Evolutionary conservation across 2,113 vertebrate species (phyloP).

Genomic region (Genyomyrus donnyi): DNA sequence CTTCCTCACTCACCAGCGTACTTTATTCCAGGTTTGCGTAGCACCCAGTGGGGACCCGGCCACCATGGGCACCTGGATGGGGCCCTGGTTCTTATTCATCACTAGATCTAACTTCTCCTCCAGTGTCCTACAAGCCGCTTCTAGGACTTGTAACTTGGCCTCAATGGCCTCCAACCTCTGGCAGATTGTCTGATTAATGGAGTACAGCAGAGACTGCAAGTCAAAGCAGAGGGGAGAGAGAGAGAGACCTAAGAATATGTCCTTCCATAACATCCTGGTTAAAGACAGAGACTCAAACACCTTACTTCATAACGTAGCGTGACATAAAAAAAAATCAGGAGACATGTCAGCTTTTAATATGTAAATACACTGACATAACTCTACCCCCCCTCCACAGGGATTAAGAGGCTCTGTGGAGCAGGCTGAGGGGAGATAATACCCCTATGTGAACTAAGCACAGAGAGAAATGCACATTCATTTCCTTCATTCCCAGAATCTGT

Average conservation of each 20-base stretch:
- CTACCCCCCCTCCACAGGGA: background rate
- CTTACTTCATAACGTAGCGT: background rate
- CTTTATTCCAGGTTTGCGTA: constrained; percentile 98
- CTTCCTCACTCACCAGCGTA: constrained; percentile 75
- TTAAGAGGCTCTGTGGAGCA: constrained; percentile 11
- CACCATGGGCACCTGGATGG: constrained; percentile 96
- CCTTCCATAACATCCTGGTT: background rate
- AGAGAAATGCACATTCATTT: background rate
- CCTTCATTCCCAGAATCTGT: background rate
- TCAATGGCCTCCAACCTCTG: constrained; percentile 91
- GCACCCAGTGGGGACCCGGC: constrained; percentile 93
- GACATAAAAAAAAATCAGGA: background rate
- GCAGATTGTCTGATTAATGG: constrained; percentile 86
- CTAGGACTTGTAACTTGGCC: constrained; percentile 82
- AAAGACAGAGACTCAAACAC: background rate
- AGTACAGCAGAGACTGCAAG: constrained; percentile 76
- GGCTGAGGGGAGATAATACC: constrained; percentile 43
- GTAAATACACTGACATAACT: background rate
- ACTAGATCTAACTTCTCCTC: constrained; percentile 87
- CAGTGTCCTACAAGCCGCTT: constrained; percentile 84
- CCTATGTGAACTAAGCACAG: constrained; percentile 11
- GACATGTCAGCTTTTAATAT: constrained; percentile 11
- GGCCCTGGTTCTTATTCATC: constrained; percentile 80
- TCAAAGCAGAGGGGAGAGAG: constrained; percentile 5
- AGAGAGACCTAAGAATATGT: background rate